A percentile compares a stretch with the other conserved stretches of the same genome.
These are phyloP conservation scores for Drosophila equinoxialis DNA, from an alignment of 1,140 invertebrate species.

Conservation along the genomic window DNA sequence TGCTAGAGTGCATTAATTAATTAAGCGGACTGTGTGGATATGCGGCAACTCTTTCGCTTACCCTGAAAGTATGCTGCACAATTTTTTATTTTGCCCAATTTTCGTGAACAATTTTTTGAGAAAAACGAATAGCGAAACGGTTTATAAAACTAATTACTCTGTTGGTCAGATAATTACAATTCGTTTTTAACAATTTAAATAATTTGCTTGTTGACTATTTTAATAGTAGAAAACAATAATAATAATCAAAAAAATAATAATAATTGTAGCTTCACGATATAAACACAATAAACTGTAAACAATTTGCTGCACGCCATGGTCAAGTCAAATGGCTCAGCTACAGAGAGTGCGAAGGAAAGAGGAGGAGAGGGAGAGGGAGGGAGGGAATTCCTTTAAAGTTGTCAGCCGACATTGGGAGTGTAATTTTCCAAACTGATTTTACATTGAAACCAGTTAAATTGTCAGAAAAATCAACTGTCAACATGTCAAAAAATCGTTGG, in stretches of 20 bases:
- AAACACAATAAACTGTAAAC: conserved; percentile 42
- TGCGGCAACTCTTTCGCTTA: conserved; percentile 26
- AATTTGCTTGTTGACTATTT: conserved; percentile 71
- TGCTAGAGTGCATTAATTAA: conserved; percentile 81
- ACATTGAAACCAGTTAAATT: conserved; percentile 83
- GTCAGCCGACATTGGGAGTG: conserved; percentile 69
- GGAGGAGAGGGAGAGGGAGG: conserved; percentile 41
- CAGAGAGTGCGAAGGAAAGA: conserved; percentile 27
- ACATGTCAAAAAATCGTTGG: conserved; percentile 83
- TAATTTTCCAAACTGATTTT: conserved; percentile 83
- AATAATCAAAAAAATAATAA: conserved; percentile 45
- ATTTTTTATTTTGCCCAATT: conserved; percentile 11
- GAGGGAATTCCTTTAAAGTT: conserved; percentile 76
- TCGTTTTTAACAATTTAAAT: conserved; percentile 76
- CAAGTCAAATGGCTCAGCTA: conserved; percentile 41
- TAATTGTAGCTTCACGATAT: conserved; percentile 23
- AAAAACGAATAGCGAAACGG: neutral
- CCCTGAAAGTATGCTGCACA: conserved; percentile 68
- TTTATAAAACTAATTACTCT: conserved; percentile 56
- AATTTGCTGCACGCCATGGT: conserved; percentile 79
- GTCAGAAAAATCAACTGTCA: conserved; percentile 83
- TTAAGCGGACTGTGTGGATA: conserved; percentile 65
- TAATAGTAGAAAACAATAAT: conserved; percentile 38
- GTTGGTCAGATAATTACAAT: conserved; percentile 15
- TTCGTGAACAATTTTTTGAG: neutral